phyloP scores from a whole-genome alignment of 2,113 vertebrate species.

The Coturnix japonica region DNA sequence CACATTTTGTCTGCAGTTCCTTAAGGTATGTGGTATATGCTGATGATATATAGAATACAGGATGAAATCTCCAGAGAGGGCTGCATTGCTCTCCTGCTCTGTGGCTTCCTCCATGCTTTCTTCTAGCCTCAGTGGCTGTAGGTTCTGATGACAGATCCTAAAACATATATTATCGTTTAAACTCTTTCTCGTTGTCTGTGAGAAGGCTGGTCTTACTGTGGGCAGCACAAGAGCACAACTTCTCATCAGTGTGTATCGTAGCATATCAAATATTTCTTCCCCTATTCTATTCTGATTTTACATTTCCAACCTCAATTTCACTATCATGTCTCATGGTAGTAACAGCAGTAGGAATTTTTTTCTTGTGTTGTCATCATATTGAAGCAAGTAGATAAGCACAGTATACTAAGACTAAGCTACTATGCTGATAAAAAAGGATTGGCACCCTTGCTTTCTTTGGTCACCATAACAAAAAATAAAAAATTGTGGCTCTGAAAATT shows the following conservation, averaged over 20 bases:
- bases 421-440: not conserved
- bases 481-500: not conserved
- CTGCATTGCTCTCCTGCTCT: not conserved
- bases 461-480: not conserved
- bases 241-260: not conserved
- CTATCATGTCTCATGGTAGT: not conserved
- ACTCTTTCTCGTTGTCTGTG: not conserved
- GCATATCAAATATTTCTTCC: not conserved
- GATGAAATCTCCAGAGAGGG: rapidly evolving
- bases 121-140: not conserved
- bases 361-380: not conserved
- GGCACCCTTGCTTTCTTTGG: not conserved
- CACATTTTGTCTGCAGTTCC: not conserved
- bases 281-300: not conserved
- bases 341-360: not conserved
- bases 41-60: not conserved
- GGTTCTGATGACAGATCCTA: not conserved
- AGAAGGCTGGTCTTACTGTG: not conserved
- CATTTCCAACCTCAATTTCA: not conserved
- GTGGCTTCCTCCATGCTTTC: not conserved
- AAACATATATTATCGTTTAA: not conserved
- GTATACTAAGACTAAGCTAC: not conserved
- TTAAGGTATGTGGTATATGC: not conserved
- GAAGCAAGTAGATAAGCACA: not conserved
- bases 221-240: not conserved